Base-by-base conservation (phyloP, 2,797 vertebrate species). In the Zenarchopterus dispar region DNA sequence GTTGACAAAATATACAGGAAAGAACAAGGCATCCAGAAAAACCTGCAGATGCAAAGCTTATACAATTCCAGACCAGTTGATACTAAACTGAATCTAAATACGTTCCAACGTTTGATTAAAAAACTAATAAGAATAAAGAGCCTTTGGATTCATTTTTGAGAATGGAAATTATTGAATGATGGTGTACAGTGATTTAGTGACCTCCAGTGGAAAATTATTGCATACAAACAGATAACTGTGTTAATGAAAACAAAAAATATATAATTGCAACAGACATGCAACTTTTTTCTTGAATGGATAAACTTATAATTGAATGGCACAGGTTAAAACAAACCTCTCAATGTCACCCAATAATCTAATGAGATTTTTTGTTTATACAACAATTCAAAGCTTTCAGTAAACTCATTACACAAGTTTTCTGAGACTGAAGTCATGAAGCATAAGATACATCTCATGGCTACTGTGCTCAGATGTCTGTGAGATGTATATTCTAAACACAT, bases 161-260 rank as follows among this genome's bases (percentile, higher is more conserved):
- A 13, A 9, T 11, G 33, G 51, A 58, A 31, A 56, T 60, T 28
- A 76, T 7, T 58, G 23, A 23, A 54, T 70, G 41, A 62, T 62
- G 36, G 51, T 68, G 50, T 16, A 18, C 15, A 52, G 87, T 67
- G 62, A 88, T 88, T 82, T 88, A 42, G 85, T 84, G 90, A 88
- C 90, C 88, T 87, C 90, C 78, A 83, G 90, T 90, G 90, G 90
- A 67, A 69, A 71, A 70, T 69, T 6, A 36, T 51, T 50, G 47
- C 50, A 54, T 51, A 42, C 31, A 67, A 41, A 76, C 36, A 39
- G 13, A 3, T 39, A 39, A 39, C 15, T 23, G 11, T 23, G 21
- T 23, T 17, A 67, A 45, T 9, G 44, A 22, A 51, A 41, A 62
- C 2, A 21, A 57, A 45, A 57, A 45, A 22, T 31, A 24, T 10